Evolutionary conservation across 2,797 vertebrate genomes (phyloP).

Genomic region (Lepus oiostolus): DNA sequence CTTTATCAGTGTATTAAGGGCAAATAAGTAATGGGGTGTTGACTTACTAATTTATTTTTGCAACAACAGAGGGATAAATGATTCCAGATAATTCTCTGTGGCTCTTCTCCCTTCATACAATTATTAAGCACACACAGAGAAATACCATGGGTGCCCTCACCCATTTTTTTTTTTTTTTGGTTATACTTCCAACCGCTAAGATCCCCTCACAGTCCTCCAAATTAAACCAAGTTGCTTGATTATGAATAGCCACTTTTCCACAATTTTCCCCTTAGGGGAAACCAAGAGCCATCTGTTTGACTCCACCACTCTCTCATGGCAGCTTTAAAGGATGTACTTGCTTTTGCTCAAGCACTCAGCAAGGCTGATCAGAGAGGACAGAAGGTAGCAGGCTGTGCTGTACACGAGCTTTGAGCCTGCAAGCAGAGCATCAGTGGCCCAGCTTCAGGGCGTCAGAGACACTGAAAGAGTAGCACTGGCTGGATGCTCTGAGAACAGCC

Average conservation of each 20-base stretch:
- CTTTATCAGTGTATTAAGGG: constrained; percentile 37
- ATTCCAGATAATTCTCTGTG: constrained; percentile 58
- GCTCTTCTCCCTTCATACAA: constrained; percentile 40
- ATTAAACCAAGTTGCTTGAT: constrained; percentile 38
- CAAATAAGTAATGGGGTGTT: constrained; percentile 60
- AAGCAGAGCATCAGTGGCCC: background rate
- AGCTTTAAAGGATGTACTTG: background rate
- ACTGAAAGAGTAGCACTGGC: background rate
- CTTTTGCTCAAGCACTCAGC: background rate
- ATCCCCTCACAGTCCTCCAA: background rate
- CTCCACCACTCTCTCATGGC: background rate
- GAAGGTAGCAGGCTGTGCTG: background rate
- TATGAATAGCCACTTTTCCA: background rate
- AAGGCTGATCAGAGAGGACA: background rate
- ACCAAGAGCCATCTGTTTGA: background rate
- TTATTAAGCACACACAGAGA: constrained; percentile 14
- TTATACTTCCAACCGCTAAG: too few species aligned
- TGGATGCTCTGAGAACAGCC: constrained; percentile 1
- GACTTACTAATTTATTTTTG: constrained; percentile 74
- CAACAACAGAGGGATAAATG: constrained; percentile 68
- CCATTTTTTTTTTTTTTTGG: background rate
- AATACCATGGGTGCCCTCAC: background rate
- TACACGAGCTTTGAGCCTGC: background rate
- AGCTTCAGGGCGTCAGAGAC: background rate
- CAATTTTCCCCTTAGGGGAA: background rate